Conservation (phyloP, 2,888 invertebrate species). For the Aromia moschata region DNA sequence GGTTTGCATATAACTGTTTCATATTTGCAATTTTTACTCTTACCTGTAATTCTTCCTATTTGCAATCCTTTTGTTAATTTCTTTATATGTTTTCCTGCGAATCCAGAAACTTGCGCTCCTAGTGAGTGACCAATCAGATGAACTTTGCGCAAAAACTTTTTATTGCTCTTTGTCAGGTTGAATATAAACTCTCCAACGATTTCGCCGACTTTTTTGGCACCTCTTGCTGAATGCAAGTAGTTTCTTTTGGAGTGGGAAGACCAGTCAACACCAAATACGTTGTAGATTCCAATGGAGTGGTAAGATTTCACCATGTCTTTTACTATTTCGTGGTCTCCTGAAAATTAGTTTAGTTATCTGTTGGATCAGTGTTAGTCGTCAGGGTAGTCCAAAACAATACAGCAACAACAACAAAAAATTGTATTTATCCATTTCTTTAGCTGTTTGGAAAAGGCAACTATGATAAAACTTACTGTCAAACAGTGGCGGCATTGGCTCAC, state of each 20-base stretch:
- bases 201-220: slow-evolving; percentile 42
- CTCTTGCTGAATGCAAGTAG: slow-evolving; percentile 41
- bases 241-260: slow-evolving; percentile 38
- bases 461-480: no score
- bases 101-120: slow-evolving; percentile 46
- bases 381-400: no score
- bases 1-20: no score
- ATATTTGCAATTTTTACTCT: no score
- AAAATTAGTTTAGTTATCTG: no score
- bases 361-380: no score
- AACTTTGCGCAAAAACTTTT: slow-evolving; percentile 34
- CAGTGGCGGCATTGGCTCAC: no score
- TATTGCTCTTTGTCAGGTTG: slow-evolving; percentile 34
- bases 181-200: slow-evolving; percentile 38
- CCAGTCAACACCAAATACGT: slow-evolving; percentile 45
- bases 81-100: slow-evolving; percentile 41
- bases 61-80: slow-evolving; percentile 31
- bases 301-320: slow-evolving; percentile 39
- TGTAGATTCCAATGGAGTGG: slow-evolving; percentile 38
- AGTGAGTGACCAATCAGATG: slow-evolving; percentile 48
- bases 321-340: slow-evolving; percentile 37
- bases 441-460: no score
- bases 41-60: slow-evolving; percentile 46
- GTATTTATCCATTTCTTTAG: no score
- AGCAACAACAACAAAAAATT: no score